Evolutionary conservation across 2,888 invertebrate species (phyloP).

Genomic region (Hipparchia sbordonii): DNA sequence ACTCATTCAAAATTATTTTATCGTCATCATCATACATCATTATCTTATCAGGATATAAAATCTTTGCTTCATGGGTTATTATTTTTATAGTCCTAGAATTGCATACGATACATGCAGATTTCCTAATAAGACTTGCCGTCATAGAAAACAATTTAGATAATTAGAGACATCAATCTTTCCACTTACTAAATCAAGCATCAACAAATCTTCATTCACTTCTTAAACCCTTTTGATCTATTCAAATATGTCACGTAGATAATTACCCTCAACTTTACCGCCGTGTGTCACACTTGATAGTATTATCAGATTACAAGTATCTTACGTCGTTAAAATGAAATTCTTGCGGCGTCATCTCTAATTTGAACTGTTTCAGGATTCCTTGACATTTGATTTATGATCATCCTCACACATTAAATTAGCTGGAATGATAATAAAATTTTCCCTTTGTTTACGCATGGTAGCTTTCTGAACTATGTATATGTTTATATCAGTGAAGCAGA

Average conservation of each 20-base stretch:
- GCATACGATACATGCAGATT: too few species aligned
- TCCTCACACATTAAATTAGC: constrained; percentile 36
- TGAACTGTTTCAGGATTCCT: constrained; percentile 42
- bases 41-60: too few species aligned
- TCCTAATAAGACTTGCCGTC: neutral
- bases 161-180: neutral
- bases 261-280: constrained; percentile 29
- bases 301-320: constrained; percentile 63
- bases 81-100: too few species aligned
- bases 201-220: constrained; percentile 4
- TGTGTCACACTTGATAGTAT: constrained; percentile 52
- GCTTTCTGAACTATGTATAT: neutral
- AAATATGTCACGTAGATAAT: constrained; percentile 5
- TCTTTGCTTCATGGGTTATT: too few species aligned
- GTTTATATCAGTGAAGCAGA: neutral
- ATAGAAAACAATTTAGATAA: neutral
- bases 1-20: too few species aligned
- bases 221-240: constrained; percentile 18
- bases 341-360: constrained; percentile 55
- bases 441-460: neutral
- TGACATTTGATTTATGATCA: constrained; percentile 43
- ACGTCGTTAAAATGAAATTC: constrained; percentile 49
- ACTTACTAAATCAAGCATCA: constrained; percentile 7
- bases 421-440: constrained; percentile 30
- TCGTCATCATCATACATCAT: too few species aligned